These are phyloP conservation scores for Mesorhabditis belari DNA, from an alignment of 2,888 invertebrate species.

Conservation along the genomic window DNA sequence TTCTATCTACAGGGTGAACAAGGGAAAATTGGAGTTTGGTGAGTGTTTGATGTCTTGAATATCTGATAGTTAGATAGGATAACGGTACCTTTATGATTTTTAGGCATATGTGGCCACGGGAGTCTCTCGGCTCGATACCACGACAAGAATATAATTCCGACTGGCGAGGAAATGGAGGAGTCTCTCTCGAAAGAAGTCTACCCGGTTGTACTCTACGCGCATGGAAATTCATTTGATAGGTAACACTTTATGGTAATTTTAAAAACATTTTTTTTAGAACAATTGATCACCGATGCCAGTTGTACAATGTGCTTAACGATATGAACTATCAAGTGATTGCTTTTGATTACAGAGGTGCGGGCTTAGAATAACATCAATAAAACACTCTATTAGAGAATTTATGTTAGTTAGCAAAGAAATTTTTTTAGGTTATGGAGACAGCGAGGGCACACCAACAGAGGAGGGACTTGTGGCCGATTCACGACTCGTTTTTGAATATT, in stretches of 20 bases:
- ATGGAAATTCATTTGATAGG: constrained; percentile 65
- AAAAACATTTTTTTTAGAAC: constrained; percentile 16
- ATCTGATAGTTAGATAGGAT: background rate
- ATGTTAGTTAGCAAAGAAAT: background rate
- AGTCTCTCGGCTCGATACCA: constrained; percentile 22
- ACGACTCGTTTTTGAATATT: constrained; percentile 58
- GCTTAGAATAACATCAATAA: too few relatives aligned
- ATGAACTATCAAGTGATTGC: constrained; percentile 71
- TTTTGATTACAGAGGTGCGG: constrained; percentile 77
- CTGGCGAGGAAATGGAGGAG: constrained; percentile 33
- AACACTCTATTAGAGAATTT: background rate
- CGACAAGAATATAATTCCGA: constrained; percentile 19
- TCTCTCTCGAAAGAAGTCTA: constrained; percentile 14
- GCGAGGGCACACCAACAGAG: constrained; percentile 63
- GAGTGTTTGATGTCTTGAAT: background rate
- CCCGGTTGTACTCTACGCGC: constrained; percentile 63
- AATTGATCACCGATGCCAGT: constrained; percentile 67
- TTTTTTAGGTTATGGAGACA: constrained; percentile 60
- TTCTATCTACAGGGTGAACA: constrained; percentile 38
- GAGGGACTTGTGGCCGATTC: constrained; percentile 77
- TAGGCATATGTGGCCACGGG: constrained; percentile 44
- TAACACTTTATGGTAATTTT: background rate
- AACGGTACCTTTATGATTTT: too few relatives aligned
- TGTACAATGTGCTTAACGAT: constrained; percentile 67
- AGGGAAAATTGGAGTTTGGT: constrained; percentile 35